A percentile compares a stretch with the other conserved stretches of the same genome.
phyloP scores from a whole-genome alignment of 23 tunicate species.

The Halocynthia aurantium region DNA sequence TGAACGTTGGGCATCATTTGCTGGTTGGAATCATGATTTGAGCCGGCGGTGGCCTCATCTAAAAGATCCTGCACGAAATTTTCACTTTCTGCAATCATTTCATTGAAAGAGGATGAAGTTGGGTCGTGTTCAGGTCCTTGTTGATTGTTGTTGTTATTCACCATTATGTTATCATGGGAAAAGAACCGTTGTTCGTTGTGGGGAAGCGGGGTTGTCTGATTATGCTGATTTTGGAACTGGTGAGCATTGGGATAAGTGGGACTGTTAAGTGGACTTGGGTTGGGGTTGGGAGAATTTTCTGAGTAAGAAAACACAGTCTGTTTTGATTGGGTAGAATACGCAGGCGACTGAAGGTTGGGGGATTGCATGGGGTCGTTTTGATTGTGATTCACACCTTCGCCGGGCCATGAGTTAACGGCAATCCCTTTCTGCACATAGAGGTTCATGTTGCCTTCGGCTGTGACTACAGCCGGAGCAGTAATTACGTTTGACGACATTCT shows the following conservation, averaged over 20 bases:
- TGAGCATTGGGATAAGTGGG: constrained; percentile 11
- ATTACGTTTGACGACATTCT: too few relatives aligned
- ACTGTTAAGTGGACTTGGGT: constrained; percentile 21
- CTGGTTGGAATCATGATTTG: constrained; percentile 8
- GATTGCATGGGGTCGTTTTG: too few relatives aligned
- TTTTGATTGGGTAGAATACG: too few relatives aligned
- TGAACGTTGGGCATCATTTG: not conserved
- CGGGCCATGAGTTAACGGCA: too few relatives aligned
- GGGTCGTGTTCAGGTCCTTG: not conserved
- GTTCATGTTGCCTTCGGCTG: too few relatives aligned
- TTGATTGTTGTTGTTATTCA: constrained; percentile 16
- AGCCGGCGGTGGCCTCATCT: constrained; percentile 8
- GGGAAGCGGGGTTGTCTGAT: constrained; percentile 15
- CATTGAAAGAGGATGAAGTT: not conserved
- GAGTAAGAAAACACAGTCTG: not conserved
- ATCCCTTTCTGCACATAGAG: too few relatives aligned
- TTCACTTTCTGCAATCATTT: constrained; percentile 27
- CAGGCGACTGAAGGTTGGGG: too few relatives aligned
- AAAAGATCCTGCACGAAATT: constrained; percentile 15
- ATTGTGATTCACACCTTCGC: too few relatives aligned
- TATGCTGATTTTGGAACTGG: constrained; percentile 9
- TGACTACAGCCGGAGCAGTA: too few relatives aligned
- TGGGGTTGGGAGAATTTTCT: not conserved
- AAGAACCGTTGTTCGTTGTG: constrained; percentile 28
- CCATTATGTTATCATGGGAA: constrained; percentile 18